Evolutionary conservation across 2,797 vertebrate genomes (phyloP).

Genomic region (Lateolabrax maculatus): DNA sequence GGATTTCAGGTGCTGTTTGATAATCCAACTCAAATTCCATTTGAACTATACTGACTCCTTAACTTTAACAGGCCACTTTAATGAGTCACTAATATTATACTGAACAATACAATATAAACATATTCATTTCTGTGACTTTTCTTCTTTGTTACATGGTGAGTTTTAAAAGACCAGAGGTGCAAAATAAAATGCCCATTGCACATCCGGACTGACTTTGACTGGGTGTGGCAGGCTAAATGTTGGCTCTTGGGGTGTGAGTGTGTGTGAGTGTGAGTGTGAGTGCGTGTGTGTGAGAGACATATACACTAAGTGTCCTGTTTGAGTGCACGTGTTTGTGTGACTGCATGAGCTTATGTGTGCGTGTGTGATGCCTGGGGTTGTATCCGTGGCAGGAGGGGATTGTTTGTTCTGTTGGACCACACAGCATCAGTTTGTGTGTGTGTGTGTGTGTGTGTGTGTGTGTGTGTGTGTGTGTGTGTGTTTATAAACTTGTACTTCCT

Average conservation of each 20-base stretch:
- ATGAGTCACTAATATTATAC: background rate
- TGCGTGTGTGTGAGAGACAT: constrained; percentile 34
- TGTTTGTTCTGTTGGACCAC: constrained; percentile 75
- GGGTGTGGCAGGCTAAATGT: constrained; percentile 66
- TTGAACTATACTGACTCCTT: background rate
- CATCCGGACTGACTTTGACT: constrained; percentile 50
- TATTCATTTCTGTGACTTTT: background rate
- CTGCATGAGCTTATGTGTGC: constrained; percentile 1
- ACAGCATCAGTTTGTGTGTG: constrained; percentile 58
- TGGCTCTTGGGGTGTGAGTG: constrained; percentile 44
- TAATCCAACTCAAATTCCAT: background rate
- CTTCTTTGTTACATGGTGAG: background rate
- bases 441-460: too few relatives aligned
- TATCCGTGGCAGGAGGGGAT: constrained; percentile 41
- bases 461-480: too few relatives aligned
- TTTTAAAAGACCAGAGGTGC: background rate
- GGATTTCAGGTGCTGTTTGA: background rate
- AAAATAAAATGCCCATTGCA: background rate
- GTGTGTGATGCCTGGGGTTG: constrained; percentile 35
- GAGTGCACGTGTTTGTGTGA: background rate
- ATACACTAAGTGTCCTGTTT: constrained; percentile 29
- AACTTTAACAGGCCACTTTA: background rate
- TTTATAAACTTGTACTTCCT: too few relatives aligned
- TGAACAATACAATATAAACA: background rate
- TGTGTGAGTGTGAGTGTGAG: background rate